Evolutionary conservation across 2,113 vertebrate species (phyloP).

Genomic region (Pseudorectes ferrugineus): DNA sequence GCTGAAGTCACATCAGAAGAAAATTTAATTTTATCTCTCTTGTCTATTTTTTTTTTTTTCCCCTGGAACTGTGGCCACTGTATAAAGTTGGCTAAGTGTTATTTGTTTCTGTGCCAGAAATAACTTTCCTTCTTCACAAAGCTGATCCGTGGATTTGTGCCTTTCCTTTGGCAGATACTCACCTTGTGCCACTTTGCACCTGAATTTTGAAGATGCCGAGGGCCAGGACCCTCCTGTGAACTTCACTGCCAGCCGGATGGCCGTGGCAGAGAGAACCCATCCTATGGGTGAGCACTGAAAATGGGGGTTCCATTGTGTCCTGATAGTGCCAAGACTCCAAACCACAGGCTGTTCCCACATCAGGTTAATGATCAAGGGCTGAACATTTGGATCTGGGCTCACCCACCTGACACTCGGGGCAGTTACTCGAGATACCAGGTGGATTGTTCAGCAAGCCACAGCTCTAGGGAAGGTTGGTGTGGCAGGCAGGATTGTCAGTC

Average conservation of each 20-base stretch:
- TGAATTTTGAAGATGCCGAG: not conserved
- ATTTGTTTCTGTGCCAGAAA: not conserved
- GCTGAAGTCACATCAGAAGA: not conserved
- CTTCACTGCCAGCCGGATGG: not conserved
- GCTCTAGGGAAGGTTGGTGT: not conserved
- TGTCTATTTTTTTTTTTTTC: not conserved
- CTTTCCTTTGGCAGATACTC: not conserved
- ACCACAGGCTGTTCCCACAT: not conserved
- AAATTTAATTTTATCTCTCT: not conserved
- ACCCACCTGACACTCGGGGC: not conserved
- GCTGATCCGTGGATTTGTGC: not conserved
- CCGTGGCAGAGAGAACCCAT: not conserved
- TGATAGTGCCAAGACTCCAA: not conserved
- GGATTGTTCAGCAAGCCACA: not conserved
- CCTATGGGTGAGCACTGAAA: not conserved
- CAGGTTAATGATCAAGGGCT: not conserved
- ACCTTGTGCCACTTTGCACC: not conserved
- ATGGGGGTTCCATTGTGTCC: not conserved
- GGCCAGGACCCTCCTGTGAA: not conserved
- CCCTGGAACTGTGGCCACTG: not conserved
- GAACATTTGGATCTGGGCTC: not conserved
- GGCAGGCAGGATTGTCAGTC: not conserved
- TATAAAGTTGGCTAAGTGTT: not conserved
- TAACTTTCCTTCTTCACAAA: not conserved
- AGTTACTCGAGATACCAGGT: accelerated